These are phyloP conservation scores for Glomeris marginata DNA, from an alignment of 2,888 invertebrate genomes.

Conservation along the genomic window DNA sequence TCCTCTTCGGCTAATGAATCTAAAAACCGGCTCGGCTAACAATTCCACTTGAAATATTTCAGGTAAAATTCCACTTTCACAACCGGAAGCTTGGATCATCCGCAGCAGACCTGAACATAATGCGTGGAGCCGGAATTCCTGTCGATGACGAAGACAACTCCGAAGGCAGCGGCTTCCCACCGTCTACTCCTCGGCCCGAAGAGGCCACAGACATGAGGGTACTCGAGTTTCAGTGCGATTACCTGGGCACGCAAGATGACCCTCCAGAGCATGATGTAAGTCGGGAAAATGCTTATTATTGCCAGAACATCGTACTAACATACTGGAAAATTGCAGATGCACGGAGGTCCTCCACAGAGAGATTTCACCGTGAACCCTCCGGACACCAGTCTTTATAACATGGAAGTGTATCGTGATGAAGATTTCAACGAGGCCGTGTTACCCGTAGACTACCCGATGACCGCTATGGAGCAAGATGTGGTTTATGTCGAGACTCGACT, in stretches of 20 bases:
- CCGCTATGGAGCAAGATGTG: conserved; percentile 20
- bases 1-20: background rate
- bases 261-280: background rate
- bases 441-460: conserved; percentile 16
- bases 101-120: background rate
- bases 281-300: background rate
- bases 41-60: background rate
- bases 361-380: background rate
- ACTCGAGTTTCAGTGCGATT: conserved; percentile 15
- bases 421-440: conserved; percentile 15
- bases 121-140: conserved; percentile 3
- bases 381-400: conserved; percentile 16
- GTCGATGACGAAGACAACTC: conserved; percentile 16
- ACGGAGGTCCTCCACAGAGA: background rate
- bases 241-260: background rate
- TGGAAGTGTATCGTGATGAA: conserved; percentile 19
- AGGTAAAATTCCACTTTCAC: conserved; percentile 11
- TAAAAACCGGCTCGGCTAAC: background rate
- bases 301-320: background rate
- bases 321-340: background rate
- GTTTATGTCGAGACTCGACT: conserved; percentile 22
- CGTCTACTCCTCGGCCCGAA: background rate
- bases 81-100: conserved; percentile 5
- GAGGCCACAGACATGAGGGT: conserved; percentile 4
- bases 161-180: conserved; percentile 2